Evolutionary conservation across 2,113 vertebrate species (phyloP), one percentile per base, ranked within the genome.

Genomic region (Trogon melanurus): DNA sequence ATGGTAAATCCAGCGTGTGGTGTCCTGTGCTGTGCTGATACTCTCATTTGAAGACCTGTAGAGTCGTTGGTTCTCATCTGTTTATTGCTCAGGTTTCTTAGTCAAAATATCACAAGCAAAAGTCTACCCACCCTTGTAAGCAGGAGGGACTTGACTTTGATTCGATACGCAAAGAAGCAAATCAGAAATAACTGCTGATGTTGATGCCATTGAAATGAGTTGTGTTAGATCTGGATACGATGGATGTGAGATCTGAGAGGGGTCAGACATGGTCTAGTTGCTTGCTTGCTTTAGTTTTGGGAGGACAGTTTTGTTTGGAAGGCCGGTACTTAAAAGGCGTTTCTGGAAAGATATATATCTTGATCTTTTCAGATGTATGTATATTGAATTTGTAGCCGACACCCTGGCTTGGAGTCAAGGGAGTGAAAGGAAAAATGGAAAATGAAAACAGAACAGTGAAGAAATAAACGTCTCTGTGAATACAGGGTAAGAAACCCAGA

Each of bases 191-290:
- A n/a, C 16, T 58, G 27, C 29, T 81, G 48, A 48, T 2, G 13
- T 25, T 20, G 14, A 7, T 19, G 21, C 21, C 30, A 11, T 10
- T 36, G 34, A 64, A 51, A 38, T 29, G 56, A 13, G n/a, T 66
- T 56, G 57, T 0, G 0, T 57, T 47, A 67, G 25, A 41, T 47
- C 11, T 57, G 64, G 44, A 19, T n/a, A 17, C 0, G 1, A 62
- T 16, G 53, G 29, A 3, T 67, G 9, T 74, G 87, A 74, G 36
- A 48, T 72, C 26, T 67, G 53, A 58, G 34, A 21, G 16, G 61
- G 32, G 30, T 74, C 25, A 0, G 0, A 13, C 27, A 32, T 30
- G 56, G 11, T 57, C 27, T 61, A n/a, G 9, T 36, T 78, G 38
- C 51, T 64, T 8, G 1, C 38, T 84, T 48, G 45, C 62, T 75